A percentile compares a stretch with the other conserved stretches of the same genome.
Evolutionary conservation across 1,140 invertebrate genomes (phyloP).

Genomic region (Conus ventricosus): DNA sequence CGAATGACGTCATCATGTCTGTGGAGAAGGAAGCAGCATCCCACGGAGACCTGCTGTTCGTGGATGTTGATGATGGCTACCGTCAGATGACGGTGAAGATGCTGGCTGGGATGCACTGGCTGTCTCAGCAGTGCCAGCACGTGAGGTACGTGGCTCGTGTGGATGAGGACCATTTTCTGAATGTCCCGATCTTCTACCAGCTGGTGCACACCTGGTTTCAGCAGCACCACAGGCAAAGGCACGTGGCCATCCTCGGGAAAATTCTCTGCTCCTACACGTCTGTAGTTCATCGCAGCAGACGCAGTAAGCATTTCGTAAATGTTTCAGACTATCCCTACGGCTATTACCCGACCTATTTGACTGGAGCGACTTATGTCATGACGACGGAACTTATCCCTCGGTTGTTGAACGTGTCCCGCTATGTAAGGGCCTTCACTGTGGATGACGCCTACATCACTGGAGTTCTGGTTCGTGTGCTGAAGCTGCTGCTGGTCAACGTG

Average conservation of each 20-base stretch:
- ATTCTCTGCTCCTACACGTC: background rate
- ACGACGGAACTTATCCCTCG: conserved; percentile 54
- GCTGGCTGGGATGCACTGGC: conserved; percentile 89
- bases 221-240: no score
- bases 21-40: conserved; percentile 39
- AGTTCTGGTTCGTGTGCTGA: conserved; percentile 32
- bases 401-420: conserved; percentile 56
- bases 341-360: conserved; percentile 63
- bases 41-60: conserved; percentile 58
- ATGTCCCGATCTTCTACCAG: conserved; percentile 77
- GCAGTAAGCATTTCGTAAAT: conserved; percentile 18
- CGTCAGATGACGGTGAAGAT: conserved; percentile 75
- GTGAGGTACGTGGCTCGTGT: conserved; percentile 85
- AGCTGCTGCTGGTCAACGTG: conserved; percentile 33
- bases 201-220: conserved; percentile 2
- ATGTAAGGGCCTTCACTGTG: conserved; percentile 56
- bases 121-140: conserved; percentile 78
- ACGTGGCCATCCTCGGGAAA: conserved; percentile 19
- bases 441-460: conserved; percentile 73
- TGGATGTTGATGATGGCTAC: conserved; percentile 59
- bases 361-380: conserved; percentile 70
- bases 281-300: conserved; percentile 18
- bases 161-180: conserved; percentile 90
- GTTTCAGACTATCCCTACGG: conserved; percentile 34
- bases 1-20: background rate